phyloP scores from a whole-genome alignment of 2,113 vertebrate genomes.

The Nymphicus hollandicus region DNA sequence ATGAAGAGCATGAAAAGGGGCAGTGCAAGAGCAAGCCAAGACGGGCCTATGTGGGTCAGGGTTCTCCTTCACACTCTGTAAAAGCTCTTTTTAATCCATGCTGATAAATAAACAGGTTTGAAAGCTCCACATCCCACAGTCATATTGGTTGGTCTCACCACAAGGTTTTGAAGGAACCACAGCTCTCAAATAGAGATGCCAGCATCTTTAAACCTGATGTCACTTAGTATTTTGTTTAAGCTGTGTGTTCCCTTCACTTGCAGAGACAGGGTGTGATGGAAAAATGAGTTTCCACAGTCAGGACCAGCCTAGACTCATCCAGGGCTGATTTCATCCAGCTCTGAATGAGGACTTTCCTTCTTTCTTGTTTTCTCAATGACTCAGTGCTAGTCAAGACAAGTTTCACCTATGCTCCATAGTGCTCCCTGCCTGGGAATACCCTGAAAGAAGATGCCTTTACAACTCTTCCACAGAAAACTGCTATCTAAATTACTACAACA shows the following conservation, averaged over 20 bases:
- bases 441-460: not conserved
- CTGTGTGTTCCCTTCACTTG: rapidly evolving
- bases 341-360: not conserved
- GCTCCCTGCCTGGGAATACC: not conserved
- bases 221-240: not conserved
- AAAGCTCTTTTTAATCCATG: not conserved
- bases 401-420: not conserved
- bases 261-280: not conserved
- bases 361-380: not conserved
- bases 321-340: not conserved
- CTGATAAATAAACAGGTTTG: not conserved
- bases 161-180: not conserved
- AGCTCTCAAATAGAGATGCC: not conserved
- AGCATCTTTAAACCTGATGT: not conserved
- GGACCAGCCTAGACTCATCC: not conserved
- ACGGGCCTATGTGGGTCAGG: not conserved
- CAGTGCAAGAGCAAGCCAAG: not conserved
- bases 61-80: not conserved
- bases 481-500: not conserved
- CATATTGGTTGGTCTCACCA: not conserved
- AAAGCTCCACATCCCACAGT: not conserved
- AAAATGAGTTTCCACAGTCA: not conserved
- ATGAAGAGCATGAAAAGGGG: not conserved
- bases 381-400: not conserved
- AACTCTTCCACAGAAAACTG: not conserved